A percentile compares a stretch with the other conserved stretches of the same genome.
phyloP scores from a whole-genome alignment of 2,888 invertebrate genomes.

The Scaptodrosophila latifasciaeformis region DNA sequence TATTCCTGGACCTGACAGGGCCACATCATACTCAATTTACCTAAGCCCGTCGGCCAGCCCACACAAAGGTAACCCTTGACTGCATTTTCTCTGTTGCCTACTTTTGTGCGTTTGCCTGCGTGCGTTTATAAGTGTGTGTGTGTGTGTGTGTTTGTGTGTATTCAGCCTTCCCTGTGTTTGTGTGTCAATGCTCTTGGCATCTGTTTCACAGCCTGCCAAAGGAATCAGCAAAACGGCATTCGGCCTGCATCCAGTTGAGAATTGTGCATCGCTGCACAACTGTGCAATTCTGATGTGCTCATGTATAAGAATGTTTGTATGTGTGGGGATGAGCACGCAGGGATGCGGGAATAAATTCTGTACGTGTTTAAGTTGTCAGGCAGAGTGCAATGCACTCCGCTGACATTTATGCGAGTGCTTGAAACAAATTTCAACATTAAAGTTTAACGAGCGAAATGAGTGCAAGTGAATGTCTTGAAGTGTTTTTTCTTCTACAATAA shows the following conservation, averaged over 20 bases:
- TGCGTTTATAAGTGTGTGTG: neutral
- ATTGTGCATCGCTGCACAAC: neutral
- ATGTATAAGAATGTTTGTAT: too few species aligned
- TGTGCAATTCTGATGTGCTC: neutral
- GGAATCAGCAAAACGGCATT: conserved; percentile 7
- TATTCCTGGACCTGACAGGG: neutral
- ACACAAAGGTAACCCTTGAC: too few species aligned
- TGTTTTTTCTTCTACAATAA: neutral
- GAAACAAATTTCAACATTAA: conserved; percentile 51
- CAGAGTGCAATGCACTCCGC: conserved; percentile 55
- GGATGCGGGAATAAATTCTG: conserved; percentile 24
- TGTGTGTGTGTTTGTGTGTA: conserved; percentile 3
- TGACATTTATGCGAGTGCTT: conserved; percentile 35
- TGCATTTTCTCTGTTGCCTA: conserved; percentile 40
- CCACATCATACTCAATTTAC: too few species aligned
- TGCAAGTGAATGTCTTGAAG: too few species aligned
- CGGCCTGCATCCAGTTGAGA: too few species aligned
- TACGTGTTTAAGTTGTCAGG: conserved; percentile 46
- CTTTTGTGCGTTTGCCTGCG: conserved; percentile 36
- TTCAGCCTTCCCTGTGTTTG: conserved; percentile 33
- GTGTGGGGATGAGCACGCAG: conserved; percentile 6
- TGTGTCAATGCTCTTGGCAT: conserved; percentile 58
- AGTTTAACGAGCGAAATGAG: conserved; percentile 14
- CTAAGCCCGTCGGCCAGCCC: neutral
- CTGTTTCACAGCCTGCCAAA: conserved; percentile 35